phyloP scores from a whole-genome alignment of 2,797 vertebrate genomes.

The Gallinago stenura region DNA sequence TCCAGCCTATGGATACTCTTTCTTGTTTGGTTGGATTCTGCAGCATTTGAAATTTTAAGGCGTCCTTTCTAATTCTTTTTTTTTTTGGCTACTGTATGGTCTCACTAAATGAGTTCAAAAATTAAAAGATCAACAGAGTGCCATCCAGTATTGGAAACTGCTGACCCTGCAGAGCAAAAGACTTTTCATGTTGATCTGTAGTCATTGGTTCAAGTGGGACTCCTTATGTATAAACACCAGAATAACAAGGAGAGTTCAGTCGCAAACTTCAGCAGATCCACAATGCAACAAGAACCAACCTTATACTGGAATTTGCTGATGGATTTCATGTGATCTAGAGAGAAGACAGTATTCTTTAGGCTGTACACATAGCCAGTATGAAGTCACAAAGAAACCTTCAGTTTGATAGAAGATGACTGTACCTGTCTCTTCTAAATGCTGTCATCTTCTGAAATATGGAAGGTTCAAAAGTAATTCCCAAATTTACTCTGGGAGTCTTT shows the following conservation, averaged over 20 bases:
- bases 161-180: not conserved
- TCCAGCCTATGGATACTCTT: not conserved
- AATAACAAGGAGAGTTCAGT: not conserved
- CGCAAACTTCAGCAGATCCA: not conserved
- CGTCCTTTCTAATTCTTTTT: not conserved
- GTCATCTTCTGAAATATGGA: not conserved
- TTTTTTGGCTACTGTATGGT: not conserved
- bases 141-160: not conserved
- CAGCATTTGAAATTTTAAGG: not conserved
- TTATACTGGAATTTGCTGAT: not conserved
- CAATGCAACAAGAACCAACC: not conserved
- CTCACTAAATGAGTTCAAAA: not conserved
- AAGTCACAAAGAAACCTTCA: not conserved
- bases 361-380: not conserved
- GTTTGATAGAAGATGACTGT: not conserved
- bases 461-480: not conserved
- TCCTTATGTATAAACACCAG: not conserved
- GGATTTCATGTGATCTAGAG: not conserved
- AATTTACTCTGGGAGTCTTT: not conserved
- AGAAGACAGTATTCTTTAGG: not conserved
- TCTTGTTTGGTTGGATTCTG: not conserved
- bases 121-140: not conserved
- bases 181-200: not conserved
- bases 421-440: not conserved
- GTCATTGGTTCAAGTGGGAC: not conserved